Percentiles rank a stretch among this genome's conserved stretches.
Evolutionary conservation across 2,113 vertebrate genomes (phyloP).

Genomic region (Nyctibius bracteatus): DNA sequence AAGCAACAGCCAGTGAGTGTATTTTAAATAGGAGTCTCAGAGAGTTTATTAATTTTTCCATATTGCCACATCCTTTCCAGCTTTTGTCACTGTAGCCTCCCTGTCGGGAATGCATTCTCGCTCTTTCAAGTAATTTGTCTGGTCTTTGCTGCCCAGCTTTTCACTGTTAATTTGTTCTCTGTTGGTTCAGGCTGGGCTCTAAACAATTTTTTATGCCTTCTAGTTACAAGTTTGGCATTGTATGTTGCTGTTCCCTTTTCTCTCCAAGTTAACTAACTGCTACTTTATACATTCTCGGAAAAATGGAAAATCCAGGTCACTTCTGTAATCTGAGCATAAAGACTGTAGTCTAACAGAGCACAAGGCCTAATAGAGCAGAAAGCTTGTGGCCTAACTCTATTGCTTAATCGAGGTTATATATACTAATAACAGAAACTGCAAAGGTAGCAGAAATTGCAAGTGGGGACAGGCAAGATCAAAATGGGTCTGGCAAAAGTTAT

Average conservation of each 20-base stretch:
- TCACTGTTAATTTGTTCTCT: background rate
- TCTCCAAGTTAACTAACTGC: background rate
- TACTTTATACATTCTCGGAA: background rate
- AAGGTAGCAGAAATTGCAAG: background rate
- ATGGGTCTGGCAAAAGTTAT: conserved; percentile 39
- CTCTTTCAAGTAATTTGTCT: background rate
- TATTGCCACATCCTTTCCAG: background rate
- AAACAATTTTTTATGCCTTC: background rate
- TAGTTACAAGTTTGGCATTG: background rate
- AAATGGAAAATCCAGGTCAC: background rate
- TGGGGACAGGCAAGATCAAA: conserved; percentile 32
- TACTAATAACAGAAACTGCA: conserved; percentile 22
- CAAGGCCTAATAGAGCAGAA: background rate
- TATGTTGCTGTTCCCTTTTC: background rate
- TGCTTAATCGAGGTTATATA: conserved; percentile 27
- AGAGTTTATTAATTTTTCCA: background rate
- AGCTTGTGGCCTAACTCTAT: background rate
- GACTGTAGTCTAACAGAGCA: background rate
- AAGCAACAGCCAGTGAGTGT: background rate
- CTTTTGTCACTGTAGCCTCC: background rate
- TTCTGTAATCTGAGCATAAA: background rate
- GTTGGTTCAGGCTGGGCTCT: background rate
- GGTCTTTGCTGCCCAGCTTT: background rate
- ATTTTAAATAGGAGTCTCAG: background rate
- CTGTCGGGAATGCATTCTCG: rapidly evolving